phyloP scores from a whole-genome alignment of 2,113 vertebrate genomes.

The Ceyx margarethae region DNA sequence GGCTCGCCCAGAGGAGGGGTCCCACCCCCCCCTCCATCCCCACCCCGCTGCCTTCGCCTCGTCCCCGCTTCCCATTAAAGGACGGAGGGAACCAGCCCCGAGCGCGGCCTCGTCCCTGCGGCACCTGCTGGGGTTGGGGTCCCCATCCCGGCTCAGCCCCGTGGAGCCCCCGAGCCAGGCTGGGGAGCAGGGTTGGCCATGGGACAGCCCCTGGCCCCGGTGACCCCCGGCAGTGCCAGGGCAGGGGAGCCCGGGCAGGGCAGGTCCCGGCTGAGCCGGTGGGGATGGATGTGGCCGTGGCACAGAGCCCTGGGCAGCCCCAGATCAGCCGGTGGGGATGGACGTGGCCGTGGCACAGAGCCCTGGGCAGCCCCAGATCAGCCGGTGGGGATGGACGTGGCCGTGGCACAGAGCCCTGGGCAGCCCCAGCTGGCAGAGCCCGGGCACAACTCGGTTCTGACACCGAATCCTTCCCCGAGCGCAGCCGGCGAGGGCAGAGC shows the following conservation, averaged over 20 bases:
- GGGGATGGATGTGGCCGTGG: background rate
- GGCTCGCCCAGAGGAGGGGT: background rate
- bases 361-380: background rate
- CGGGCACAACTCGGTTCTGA: background rate
- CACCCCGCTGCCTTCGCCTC: background rate
- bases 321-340: no score
- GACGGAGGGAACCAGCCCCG: background rate
- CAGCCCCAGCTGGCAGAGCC: background rate
- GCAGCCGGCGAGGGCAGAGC: background rate
- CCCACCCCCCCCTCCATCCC: background rate
- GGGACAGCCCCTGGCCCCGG: background rate
- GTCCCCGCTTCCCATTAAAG: rapidly evolving
- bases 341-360: background rate
- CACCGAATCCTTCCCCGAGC: background rate
- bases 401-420: background rate
- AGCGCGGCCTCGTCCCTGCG: background rate
- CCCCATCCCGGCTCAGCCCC: background rate
- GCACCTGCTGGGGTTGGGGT: background rate
- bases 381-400: no score
- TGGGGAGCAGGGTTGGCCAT: background rate
- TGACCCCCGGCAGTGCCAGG: background rate
- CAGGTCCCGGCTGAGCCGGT: background rate
- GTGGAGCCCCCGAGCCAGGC: background rate
- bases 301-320: no score
- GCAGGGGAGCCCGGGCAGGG: background rate